Evolutionary conservation across 2,797 vertebrate genomes (phyloP).

Genomic region (Acridotheres tristis): DNA sequence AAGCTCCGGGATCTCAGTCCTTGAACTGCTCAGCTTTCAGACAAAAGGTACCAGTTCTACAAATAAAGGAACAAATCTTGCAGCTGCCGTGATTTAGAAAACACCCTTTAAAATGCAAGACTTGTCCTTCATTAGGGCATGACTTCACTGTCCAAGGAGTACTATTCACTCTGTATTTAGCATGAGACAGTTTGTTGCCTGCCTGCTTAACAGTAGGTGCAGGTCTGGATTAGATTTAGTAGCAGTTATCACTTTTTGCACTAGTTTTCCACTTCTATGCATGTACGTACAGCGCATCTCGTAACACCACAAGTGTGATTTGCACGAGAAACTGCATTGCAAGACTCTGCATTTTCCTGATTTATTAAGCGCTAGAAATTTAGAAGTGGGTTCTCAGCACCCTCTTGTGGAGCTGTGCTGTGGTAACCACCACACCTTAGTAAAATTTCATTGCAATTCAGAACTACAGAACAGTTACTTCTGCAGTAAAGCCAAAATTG

Average conservation of each 20-base stretch:
- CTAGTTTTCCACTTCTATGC: not conserved
- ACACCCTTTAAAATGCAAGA: not conserved
- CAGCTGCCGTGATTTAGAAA: not conserved
- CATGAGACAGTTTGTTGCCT: not conserved
- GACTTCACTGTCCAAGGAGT: not conserved
- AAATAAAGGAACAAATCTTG: not conserved
- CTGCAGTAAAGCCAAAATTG: not conserved
- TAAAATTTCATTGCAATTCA: not conserved
- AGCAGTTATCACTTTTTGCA: not conserved
- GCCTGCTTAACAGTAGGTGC: not conserved
- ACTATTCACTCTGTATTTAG: not conserved
- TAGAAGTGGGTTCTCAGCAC: constrained; percentile 1
- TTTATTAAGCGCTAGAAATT: not conserved
- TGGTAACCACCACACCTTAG: not conserved
- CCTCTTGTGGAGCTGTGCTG: constrained; percentile 28
- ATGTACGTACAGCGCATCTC: not conserved
- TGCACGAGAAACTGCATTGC: not conserved
- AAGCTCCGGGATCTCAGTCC: not conserved
- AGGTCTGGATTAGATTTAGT: not conserved
- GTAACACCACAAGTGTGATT: not conserved
- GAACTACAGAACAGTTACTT: not conserved
- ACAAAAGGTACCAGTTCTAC: not conserved
- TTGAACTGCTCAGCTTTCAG: not conserved
- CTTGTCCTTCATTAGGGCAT: not conserved
- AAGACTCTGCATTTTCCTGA: not conserved